These are phyloP conservation scores for Zaprionus kolodkinae DNA, from an alignment of 1,140 invertebrate genomes.

Conservation along the genomic window DNA sequence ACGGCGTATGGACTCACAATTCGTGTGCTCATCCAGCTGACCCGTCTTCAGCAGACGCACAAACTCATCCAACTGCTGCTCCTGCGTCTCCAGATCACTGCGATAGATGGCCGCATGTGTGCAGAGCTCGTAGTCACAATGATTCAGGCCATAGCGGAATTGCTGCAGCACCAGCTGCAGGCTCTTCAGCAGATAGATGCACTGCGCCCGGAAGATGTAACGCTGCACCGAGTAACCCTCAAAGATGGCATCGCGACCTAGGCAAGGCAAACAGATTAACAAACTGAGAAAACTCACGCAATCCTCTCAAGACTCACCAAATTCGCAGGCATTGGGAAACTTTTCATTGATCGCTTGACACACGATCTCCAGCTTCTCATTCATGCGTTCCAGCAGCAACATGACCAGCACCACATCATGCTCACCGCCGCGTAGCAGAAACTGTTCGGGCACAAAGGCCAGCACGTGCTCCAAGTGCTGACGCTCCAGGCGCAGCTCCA, in stretches of 20 bases:
- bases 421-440: slow-evolving; percentile 95
- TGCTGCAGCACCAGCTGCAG: slow-evolving; percentile 90
- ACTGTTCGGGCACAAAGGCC: slow-evolving; percentile 97
- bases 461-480: slow-evolving; percentile 93
- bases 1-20: slow-evolving; percentile 93
- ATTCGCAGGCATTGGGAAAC: slow-evolving; percentile 86
- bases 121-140: slow-evolving; percentile 92
- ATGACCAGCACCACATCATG: slow-evolving; percentile 96
- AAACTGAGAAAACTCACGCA: not conserved
- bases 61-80: slow-evolving; percentile 94
- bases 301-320: slow-evolving; percentile 85
- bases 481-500: slow-evolving; percentile 94
- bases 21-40: slow-evolving; percentile 96
- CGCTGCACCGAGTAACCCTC: slow-evolving; percentile 95
- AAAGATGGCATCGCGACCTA: slow-evolving; percentile 87
- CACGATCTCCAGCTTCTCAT: slow-evolving; percentile 95
- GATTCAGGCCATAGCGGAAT: slow-evolving; percentile 90
- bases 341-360: slow-evolving; percentile 93
- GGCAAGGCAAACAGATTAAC: not conserved
- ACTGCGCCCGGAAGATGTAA: slow-evolving; percentile 93
- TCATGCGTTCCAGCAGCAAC: slow-evolving; percentile 94
- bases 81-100: slow-evolving; percentile 95
- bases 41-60: slow-evolving; percentile 95
- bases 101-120: slow-evolving; percentile 94
- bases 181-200: slow-evolving; percentile 92